These are phyloP conservation scores for Pardosa pseudoannulata DNA, from an alignment of 2,888 invertebrate species.

Conservation along the genomic window DNA sequence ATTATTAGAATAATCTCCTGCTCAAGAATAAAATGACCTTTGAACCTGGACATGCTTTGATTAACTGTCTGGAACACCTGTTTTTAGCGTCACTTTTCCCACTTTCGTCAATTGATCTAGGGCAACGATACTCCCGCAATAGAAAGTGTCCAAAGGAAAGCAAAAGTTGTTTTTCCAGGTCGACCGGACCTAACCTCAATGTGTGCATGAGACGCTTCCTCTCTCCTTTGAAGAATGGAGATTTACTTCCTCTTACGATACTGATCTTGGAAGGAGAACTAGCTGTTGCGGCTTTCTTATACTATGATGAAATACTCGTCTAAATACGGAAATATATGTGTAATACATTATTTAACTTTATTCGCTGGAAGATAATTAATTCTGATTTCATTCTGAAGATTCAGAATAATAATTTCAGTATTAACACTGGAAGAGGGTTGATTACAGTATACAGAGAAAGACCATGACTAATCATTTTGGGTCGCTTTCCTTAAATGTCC, in stretches of 20 bases:
- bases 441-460: too few species aligned
- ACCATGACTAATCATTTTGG: too few species aligned
- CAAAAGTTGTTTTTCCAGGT: slow-evolving; percentile 69
- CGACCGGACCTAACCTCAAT: slow-evolving; percentile 27
- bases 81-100: slow-evolving; percentile 35
- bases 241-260: slow-evolving; percentile 7
- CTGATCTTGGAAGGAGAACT: not conserved
- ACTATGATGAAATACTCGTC: not conserved
- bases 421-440: too few species aligned
- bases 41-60: not conserved
- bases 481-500: too few species aligned
- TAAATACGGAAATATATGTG: not conserved
- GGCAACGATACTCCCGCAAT: slow-evolving; percentile 30
- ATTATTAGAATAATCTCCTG: too few species aligned
- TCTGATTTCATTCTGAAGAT: too few species aligned
- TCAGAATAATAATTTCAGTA: too few species aligned
- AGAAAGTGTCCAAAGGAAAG: slow-evolving; percentile 45
- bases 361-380: too few species aligned
- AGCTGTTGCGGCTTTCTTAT: not conserved
- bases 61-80: slow-evolving; percentile 18
- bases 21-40: not conserved
- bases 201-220: slow-evolving; percentile 56
- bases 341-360: too few species aligned
- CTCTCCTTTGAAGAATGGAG: not conserved
- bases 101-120: slow-evolving; percentile 31